Conservation (phyloP, 1,140 invertebrate genomes). For the Ganaspis sp. region DNA sequence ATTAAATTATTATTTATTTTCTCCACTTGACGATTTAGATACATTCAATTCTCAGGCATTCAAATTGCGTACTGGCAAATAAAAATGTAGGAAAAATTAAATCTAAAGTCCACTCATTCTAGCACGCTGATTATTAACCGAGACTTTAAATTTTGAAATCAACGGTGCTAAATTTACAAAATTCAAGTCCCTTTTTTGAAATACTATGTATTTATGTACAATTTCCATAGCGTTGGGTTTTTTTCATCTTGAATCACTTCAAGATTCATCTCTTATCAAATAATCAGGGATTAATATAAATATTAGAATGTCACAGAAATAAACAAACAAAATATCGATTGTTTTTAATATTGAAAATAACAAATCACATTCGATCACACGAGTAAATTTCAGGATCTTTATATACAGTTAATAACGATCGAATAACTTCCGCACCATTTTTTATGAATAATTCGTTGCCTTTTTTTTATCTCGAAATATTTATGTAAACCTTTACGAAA, state of each 20-base stretch:
- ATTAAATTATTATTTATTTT: conserved; percentile 66
- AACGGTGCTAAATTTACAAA: conserved; percentile 27
- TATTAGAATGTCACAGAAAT: not conserved
- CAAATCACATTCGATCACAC: conserved; percentile 17
- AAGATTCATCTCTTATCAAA: not conserved
- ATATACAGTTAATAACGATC: not conserved
- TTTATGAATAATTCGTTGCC: not conserved
- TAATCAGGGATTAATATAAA: not conserved
- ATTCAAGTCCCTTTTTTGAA: not conserved
- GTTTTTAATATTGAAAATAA: not conserved
- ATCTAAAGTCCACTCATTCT: conserved; percentile 55
- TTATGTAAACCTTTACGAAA: conserved; percentile 23
- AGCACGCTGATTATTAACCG: conserved; percentile 46
- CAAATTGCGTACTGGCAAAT: conserved; percentile 49
- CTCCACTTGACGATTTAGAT: conserved; percentile 56
- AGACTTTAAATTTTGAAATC: conserved; percentile 62
- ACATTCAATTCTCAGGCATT: conserved; percentile 64
- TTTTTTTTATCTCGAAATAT: not conserved
- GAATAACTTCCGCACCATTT: not conserved
- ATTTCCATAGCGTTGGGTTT: not conserved
- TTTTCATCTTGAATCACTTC: not conserved
- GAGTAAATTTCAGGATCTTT: conserved; percentile 14
- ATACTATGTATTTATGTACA: conserved; percentile 2
- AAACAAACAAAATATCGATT: not conserved
- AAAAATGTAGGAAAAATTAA: conserved; percentile 51